Percentiles rank a stretch among this genome's conserved stretches.
phyloP scores from a whole-genome alignment of 2,888 invertebrate genomes.

The Ephialtes manifestator region DNA sequence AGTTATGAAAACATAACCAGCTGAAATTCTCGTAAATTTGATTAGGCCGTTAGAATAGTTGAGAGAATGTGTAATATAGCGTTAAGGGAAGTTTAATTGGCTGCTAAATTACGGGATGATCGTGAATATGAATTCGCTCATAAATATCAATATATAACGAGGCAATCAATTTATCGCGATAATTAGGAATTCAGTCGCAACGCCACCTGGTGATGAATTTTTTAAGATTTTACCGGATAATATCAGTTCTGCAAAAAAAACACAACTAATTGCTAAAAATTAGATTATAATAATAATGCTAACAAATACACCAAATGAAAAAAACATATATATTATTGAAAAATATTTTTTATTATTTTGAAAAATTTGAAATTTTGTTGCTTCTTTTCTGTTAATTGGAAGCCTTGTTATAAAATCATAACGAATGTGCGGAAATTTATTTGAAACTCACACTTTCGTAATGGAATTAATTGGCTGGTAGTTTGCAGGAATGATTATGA shows the following conservation, averaged over 20 bases:
- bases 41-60: neutral
- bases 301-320: too few relatives aligned
- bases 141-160: neutral
- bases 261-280: too few relatives aligned
- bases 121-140: neutral
- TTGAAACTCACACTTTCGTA: neutral
- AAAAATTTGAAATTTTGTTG: neutral
- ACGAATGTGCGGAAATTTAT: neutral
- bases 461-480: neutral
- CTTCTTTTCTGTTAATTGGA: neutral
- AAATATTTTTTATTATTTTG: too few relatives aligned
- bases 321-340: too few relatives aligned
- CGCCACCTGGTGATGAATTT: neutral
- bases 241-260: too few relatives aligned
- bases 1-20: too few relatives aligned
- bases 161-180: too few relatives aligned
- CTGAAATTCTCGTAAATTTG: neutral
- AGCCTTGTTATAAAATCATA: neutral
- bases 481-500: neutral
- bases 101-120: neutral
- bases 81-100: neutral
- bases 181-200: neutral
- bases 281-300: too few relatives aligned
- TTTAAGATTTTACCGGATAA: too few relatives aligned
- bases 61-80: neutral